Evolutionary conservation across 37 sponge, comb jelly and placozoan genomes (phyloP), one percentile per base, ranked within the genome.

Genomic region (Cliona cf. orientalis): DNA sequence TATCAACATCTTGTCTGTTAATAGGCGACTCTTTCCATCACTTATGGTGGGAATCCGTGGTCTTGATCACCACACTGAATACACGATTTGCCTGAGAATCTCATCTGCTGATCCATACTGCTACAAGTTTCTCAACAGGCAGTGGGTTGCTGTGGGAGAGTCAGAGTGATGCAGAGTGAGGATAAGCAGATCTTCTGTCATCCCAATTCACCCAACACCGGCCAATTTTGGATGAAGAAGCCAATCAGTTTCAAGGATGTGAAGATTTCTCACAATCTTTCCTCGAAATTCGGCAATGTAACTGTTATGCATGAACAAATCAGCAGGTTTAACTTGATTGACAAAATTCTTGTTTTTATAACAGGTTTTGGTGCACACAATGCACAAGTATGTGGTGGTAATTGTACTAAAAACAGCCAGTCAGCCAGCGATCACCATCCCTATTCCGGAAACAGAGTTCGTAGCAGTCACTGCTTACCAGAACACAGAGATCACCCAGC

Each of bases 381-480:
- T 86, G 86, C 86, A 86, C 63, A 86, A 79, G 80, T 86, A 86
- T 61, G 60, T 39, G 31, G 29, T 86, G 3, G 7, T 86, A 0
- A 41, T 79, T 1, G 45, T 81, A 19, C 38, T 14, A 37, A 19
- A 39, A 42, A 38, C 41, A 23, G 61, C 60, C 22, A 1, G 2
- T 19, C 4, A 23, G 21, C 29, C 45, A 44, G 49, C 7, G 0
- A 42, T 34, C 3, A 28, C 39, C 0, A 29, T 83, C 12, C 46
- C 73, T 1, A 61, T 79, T 21, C 22, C 11, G 6, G 39, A 65
- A 32, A 84, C 91, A 3, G 45, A 37, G 2, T 91, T 91, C 75
- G 69, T 82, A 36, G 92, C 92, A 17, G 86, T 85, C 67, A 82
- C 92, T 22, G 69, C 92, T 37, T 91, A 91, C 75, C 92, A 91